Base-by-base conservation (phyloP, 1,140 invertebrate species). In the Ceratitis capitata region DNA sequence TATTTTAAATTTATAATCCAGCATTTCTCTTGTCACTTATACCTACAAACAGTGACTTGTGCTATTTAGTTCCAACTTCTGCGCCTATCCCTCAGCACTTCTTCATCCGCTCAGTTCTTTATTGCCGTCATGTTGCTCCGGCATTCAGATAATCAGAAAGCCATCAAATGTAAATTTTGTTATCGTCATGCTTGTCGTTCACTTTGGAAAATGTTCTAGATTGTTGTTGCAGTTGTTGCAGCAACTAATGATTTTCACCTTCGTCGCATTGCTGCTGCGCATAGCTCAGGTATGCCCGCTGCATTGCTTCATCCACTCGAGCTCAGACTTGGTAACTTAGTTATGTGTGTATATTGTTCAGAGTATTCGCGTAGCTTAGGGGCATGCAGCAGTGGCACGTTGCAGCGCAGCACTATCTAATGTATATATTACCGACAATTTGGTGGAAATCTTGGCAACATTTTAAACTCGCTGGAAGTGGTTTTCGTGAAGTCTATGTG, bases 91-190 rank as follows among this genome's bases (percentile, higher is more conserved):
- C 12, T 61, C 23, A 32, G 29, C 14, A 1, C 61, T 16, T 4
- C 61, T 35, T 16, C 14, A 69, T 16, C 26, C 32, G 29, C 32
- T 16, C 4, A 10, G 0, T 6, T 3, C 35, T 0, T 14, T 7
- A 32, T 12, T 39, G 61, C 12, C 16, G 61, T 23, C n/a, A 45
- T 32, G 53, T 16, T 3, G 19, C 39, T 23, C 39, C 45, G 32
- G 69, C 69, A 78, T 78, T 42, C 19, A 78, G 69, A 45, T 78
- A 78, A 78, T 78, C 69, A 78, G 45, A 78, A 78, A 78, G 69
- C 39, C 69, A 78, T 78, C 69, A 78, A 78, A 78, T 78, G 69
- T 78, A 47, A 78, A 78, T 78, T 78, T 78, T 6, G 69, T 78
- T 39, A 78, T 78, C 69, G 69, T 78, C 69, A 45, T 78, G n/a